These are phyloP conservation scores for Danio tinwini DNA, from an alignment of 2,797 vertebrate species.

Conservation along the genomic window DNA sequence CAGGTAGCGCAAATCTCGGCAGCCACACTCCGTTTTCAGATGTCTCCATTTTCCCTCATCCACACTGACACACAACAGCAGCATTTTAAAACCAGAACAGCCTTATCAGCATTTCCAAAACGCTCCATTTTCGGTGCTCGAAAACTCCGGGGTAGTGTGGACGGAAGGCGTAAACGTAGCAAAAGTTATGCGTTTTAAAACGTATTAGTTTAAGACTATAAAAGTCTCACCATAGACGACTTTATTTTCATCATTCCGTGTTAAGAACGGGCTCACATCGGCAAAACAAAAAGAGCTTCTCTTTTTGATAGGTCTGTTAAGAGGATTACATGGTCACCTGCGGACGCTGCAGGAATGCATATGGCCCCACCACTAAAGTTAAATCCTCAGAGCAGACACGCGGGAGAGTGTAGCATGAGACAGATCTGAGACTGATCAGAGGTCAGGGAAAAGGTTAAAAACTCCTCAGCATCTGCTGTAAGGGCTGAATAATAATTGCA, in stretches of 20 bases:
- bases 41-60: no score
- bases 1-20: no score
- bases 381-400: slow-evolving; percentile 15
- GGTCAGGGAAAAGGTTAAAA: slow-evolving; percentile 43
- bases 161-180: no score
- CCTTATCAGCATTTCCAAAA: no score
- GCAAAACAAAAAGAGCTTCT: slow-evolving; percentile 51
- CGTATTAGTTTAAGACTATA: neutral
- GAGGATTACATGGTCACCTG: slow-evolving; percentile 71
- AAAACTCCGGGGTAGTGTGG: no score
- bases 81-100: no score
- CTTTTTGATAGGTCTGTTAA: slow-evolving; percentile 61
- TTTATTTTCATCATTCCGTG: neutral
- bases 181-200: no score
- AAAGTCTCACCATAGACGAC: neutral
- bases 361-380: slow-evolving; percentile 9
- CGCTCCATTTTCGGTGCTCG: no score
- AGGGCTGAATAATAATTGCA: slow-evolving; percentile 11
- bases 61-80: no score
- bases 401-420: slow-evolving; percentile 4
- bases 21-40: no score
- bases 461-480: neutral
- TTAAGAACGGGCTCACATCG: slow-evolving; percentile 12
- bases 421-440: slow-evolving; percentile 16
- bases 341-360: slow-evolving; percentile 63